phyloP scores from a whole-genome alignment of 2,113 vertebrate species.

The Hydrochoerus hydrochaeris region DNA sequence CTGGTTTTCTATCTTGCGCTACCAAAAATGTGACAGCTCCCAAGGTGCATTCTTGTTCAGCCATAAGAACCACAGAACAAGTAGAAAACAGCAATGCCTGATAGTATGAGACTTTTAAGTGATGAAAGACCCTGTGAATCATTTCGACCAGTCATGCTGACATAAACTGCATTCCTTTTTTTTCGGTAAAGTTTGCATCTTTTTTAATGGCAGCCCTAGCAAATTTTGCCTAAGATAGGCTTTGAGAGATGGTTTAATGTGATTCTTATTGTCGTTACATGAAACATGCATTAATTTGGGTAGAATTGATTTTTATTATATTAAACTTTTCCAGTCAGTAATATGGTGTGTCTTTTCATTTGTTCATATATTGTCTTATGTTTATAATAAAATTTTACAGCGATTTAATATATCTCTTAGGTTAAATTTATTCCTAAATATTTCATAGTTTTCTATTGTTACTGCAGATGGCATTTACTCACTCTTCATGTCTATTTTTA shows the following conservation, averaged over 20 bases:
- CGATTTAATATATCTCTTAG: not conserved
- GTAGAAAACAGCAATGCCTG: not conserved
- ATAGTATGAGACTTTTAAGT: not conserved
- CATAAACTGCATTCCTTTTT: not conserved
- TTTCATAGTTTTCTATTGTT: not conserved
- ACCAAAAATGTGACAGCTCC: not conserved
- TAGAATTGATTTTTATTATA: conserved; percentile 41
- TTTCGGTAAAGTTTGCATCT: not conserved
- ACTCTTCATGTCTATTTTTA: not conserved
- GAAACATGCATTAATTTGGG: conserved; percentile 37
- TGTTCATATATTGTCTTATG: conserved; percentile 31
- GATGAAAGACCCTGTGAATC: not conserved
- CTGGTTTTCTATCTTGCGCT: not conserved
- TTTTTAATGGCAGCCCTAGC: not conserved
- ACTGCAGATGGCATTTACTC: not conserved
- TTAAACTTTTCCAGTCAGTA: not conserved
- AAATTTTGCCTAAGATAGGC: not conserved
- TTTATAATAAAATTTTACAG: conserved; percentile 15
- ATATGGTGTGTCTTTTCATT: not conserved
- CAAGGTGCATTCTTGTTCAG: not conserved
- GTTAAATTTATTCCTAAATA: not conserved
- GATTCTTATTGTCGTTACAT: not conserved
- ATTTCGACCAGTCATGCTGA: not conserved
- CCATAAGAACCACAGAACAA: not conserved
- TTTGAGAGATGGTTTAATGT: not conserved